phyloP scores from a whole-genome alignment of 2,797 vertebrate genomes.

The Malacoraja senta region DNA sequence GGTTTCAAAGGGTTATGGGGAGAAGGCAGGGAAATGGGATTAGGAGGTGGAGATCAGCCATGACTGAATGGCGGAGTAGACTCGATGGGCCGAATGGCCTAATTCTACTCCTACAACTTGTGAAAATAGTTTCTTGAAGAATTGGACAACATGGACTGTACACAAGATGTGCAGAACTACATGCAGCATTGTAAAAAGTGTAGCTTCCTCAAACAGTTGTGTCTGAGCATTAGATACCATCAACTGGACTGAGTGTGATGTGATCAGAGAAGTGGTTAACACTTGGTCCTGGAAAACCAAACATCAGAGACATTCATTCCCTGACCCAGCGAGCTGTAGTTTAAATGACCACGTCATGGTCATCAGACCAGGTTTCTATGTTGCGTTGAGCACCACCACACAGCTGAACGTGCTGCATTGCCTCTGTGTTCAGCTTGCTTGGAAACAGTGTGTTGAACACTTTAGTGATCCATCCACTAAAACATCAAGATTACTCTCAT shows the following conservation, averaged over 20 bases:
- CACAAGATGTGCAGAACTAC: background rate
- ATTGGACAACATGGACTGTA: background rate
- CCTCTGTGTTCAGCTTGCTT: background rate
- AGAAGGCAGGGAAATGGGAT: too few species aligned
- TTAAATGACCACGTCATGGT: too few species aligned
- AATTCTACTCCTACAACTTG: too few species aligned
- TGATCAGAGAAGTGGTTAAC: background rate
- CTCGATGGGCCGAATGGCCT: too few species aligned
- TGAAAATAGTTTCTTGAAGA: background rate
- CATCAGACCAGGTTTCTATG: background rate
- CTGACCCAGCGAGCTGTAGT: background rate
- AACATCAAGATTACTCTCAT: background rate
- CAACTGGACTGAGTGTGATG: background rate
- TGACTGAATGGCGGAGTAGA: too few species aligned
- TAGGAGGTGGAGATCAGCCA: too few species aligned
- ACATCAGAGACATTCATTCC: background rate
- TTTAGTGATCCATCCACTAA: background rate
- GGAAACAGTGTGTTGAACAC: background rate
- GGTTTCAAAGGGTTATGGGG: too few species aligned
- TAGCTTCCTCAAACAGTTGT: background rate
- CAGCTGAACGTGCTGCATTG: too few species aligned
- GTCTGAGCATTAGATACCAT: background rate
- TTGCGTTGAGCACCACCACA: background rate
- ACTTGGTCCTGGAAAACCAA: too few species aligned
- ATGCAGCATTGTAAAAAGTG: too few species aligned